Conservation (phyloP, 2,797 vertebrate genomes). For the Coccyzus lansbergi region DNA sequence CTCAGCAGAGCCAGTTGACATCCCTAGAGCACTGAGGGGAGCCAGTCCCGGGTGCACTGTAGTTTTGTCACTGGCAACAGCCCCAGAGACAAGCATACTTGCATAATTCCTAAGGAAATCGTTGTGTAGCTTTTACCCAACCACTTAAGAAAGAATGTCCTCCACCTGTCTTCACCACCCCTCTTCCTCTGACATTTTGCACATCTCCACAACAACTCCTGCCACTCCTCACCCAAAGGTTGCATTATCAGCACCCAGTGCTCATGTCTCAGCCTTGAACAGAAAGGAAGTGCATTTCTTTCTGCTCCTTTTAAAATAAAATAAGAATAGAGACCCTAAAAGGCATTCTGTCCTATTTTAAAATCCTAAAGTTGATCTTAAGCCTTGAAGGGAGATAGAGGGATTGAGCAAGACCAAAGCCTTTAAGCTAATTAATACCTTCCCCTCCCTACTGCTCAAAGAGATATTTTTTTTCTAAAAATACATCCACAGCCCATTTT, state of each 20-base stretch:
- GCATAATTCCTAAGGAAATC: not conserved
- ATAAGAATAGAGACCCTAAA: slow-evolving; percentile 39
- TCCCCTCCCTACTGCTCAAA: slow-evolving; percentile 29
- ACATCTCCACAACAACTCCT: not conserved
- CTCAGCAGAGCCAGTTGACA: not conserved
- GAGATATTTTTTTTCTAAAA: slow-evolving; percentile 61
- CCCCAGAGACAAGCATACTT: not conserved
- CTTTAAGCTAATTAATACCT: slow-evolving; percentile 73
- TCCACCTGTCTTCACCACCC: not conserved
- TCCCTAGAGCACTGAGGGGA: not conserved
- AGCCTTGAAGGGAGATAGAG: slow-evolving; percentile 20
- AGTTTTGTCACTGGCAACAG: not conserved
- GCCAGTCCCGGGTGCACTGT: not conserved
- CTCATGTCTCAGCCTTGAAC: not conserved
- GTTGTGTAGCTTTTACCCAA: not conserved
- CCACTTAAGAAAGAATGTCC: not conserved
- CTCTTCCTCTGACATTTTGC: not conserved
- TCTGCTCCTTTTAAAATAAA: not conserved
- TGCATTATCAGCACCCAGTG: not conserved
- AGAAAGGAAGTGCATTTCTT: not conserved
- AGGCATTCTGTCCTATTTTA: slow-evolving; percentile 62
- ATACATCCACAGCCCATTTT: slow-evolving; percentile 59
- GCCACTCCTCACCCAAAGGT: not conserved
- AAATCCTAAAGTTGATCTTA: slow-evolving; percentile 62
- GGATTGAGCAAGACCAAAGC: slow-evolving; percentile 55